A percentile compares a stretch with the other conserved stretches of the same genome.
Conservation (phyloP, 2,888 invertebrate genomes). For the Desoria tigrina region DNA sequence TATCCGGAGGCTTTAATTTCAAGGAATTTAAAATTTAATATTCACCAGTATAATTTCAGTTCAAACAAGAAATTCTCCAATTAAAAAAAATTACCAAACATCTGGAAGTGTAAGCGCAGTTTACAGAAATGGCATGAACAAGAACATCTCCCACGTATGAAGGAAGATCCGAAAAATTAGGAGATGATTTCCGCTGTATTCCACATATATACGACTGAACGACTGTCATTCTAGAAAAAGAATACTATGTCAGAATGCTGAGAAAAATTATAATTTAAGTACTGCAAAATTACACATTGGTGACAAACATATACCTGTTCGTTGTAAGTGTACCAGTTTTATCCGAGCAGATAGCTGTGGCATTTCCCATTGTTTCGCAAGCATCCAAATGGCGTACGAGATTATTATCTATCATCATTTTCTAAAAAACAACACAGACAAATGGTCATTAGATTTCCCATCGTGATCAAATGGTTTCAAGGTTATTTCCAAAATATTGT, state of each 20-base stretch:
- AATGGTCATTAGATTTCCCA: too few species aligned
- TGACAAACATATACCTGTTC: conserved; percentile 64
- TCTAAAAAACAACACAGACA: conserved; percentile 69
- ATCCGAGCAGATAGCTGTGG: conserved; percentile 99
- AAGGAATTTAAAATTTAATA: not conserved
- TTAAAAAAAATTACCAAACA: conserved; percentile 58
- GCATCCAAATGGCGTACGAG: conserved; percentile 98
- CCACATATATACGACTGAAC: conserved; percentile 62
- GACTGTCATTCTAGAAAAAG: conserved; percentile 61
- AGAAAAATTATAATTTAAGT: too few species aligned
- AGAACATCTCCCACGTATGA: conserved; percentile 59
- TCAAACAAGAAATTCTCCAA: not conserved
- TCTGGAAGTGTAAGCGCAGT: conserved; percentile 66
- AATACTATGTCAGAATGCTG: too few species aligned
- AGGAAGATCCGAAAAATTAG: conserved; percentile 60
- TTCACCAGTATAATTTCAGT: not conserved
- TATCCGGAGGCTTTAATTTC: conserved; percentile 66
- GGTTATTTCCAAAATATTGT: conserved; percentile 64
- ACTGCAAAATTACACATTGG: too few species aligned
- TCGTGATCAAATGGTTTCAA: too few species aligned
- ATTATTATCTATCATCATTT: conserved; percentile 99
- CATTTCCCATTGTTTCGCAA: conserved; percentile 99
- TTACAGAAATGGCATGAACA: conserved; percentile 62
- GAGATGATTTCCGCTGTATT: conserved; percentile 57
- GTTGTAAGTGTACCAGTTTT: conserved; percentile 99